Conservation (phyloP, 1,140 invertebrate species). For the Bombus turneri region DNA sequence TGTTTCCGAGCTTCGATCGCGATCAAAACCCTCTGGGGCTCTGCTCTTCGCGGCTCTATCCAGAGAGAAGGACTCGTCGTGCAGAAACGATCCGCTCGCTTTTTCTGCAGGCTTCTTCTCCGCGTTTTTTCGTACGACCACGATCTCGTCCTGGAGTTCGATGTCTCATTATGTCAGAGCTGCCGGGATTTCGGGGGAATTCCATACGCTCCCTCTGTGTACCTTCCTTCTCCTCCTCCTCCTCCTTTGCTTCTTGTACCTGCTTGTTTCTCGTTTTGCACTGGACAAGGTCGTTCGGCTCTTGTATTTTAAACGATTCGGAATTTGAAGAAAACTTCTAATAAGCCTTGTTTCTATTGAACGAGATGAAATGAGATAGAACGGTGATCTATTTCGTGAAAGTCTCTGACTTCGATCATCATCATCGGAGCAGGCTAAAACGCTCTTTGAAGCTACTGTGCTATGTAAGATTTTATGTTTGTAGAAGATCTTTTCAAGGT, state of each 20-base stretch:
- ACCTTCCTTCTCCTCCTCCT: neutral
- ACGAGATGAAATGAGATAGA: too few relatives aligned
- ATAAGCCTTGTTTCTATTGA: too few relatives aligned
- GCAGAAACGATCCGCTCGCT: neutral
- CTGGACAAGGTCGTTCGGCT: neutral
- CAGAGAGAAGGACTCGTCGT: conserved; percentile 35
- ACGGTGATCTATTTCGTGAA: too few relatives aligned
- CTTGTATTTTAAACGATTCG: neutral
- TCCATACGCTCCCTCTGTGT: conserved; percentile 22
- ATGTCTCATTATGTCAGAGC: conserved; percentile 68
- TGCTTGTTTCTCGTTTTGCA: neutral
- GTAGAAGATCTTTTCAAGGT: neutral
- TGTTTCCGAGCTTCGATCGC: conserved; percentile 30
- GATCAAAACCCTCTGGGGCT: neutral
- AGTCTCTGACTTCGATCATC: too few relatives aligned
- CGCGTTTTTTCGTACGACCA: conserved; percentile 36
- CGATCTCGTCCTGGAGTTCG: conserved; percentile 45
- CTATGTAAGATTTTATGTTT: neutral
- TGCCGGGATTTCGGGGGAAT: conserved; percentile 57
- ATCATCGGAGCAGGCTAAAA: too few relatives aligned
- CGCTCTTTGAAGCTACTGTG: neutral
- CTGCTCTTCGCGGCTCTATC: conserved; percentile 35
- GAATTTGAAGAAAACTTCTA: neutral
- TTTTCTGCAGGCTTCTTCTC: conserved; percentile 50
- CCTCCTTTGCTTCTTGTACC: neutral